Evolutionary conservation across 2,797 vertebrate species (phyloP), one percentile per base, ranked within the genome.

Genomic region (Phrynocephalus vlangalii): DNA sequence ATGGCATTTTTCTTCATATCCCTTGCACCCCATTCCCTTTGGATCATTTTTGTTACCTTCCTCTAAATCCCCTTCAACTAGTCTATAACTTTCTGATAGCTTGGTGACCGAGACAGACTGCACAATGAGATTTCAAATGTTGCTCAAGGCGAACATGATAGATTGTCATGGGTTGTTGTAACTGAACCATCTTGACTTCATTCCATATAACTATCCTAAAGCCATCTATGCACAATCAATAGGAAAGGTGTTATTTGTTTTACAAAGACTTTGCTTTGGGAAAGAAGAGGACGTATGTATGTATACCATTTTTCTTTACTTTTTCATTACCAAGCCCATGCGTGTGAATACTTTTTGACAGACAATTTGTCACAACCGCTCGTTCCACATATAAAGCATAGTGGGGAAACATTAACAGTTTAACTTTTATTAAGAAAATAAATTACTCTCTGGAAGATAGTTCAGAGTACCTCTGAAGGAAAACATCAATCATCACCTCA

Each of bases 351-450:
- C 0, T 15, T 93, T 94, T 91, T 91, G 90, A 85, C 89, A 94
- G 44, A 72, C 90, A 87, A 90, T 90, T 94, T 63, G 90, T 93
- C 85, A 91, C 76, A 26, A 92, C 18, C 48, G 90, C 94, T 94
- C 93, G 63, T 83, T 93, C 70, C 81, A 84, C 30, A 75, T 56
- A 85, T 20, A 82, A 91, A 86, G 87, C 52, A 33, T 33, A 87
- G 60, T 60, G 85, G 30, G 22, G 56, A 94, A 92, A 83, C 66
- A 93, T 68, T 77, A 92, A 52, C 50, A 91, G 63, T 93, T 83
- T 87, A 94, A 91, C 88, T 93, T 96, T 93, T 94, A 91, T 92
- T 94, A 89, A 93, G 93, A 95, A 95, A 95, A 91, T 87, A 95
- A 95, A 95, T 94, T 89, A 93, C 75, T 67, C 75, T 67, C 75